Evolutionary conservation across 2,113 vertebrate species (phyloP).

Genomic region (Cebus imitator): DNA sequence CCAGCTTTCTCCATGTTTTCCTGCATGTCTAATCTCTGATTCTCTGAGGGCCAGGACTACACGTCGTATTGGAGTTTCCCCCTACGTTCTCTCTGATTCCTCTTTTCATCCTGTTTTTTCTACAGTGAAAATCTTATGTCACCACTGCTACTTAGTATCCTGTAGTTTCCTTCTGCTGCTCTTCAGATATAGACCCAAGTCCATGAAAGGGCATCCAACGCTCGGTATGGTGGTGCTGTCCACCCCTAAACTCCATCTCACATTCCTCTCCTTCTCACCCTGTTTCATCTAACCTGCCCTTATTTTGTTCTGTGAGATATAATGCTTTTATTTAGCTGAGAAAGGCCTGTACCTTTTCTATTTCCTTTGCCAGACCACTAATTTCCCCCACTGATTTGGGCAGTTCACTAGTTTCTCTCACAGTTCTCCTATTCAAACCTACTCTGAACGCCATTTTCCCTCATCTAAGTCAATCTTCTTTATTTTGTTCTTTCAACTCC

Average conservation of each 20-base stretch:
- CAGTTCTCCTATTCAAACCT: not conserved
- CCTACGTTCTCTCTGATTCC: not conserved
- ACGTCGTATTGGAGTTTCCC: not conserved
- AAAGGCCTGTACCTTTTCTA: not conserved
- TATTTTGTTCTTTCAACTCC: not conserved
- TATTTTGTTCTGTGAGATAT: not conserved
- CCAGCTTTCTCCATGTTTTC: not conserved
- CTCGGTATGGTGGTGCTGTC: fast-evolving
- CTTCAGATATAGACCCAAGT: not conserved
- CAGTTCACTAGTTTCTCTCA: not conserved
- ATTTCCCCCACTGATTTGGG: not conserved
- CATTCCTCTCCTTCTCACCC: not conserved
- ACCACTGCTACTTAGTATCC: not conserved
- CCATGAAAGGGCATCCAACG: not conserved
- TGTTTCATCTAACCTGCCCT: not conserved
- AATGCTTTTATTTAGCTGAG: not conserved
- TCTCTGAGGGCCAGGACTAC: not conserved
- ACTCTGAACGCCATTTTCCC: not conserved
- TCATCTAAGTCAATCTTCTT: not conserved
- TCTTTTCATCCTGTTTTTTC: not conserved
- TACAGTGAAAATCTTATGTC: not conserved
- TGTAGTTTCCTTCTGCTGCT: not conserved
- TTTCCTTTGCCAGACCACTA: not conserved
- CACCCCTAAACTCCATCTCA: not conserved
- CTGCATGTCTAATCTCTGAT: not conserved